Conservation (phyloP, 2,113 vertebrate species). For the Solea senegalensis region DNA sequence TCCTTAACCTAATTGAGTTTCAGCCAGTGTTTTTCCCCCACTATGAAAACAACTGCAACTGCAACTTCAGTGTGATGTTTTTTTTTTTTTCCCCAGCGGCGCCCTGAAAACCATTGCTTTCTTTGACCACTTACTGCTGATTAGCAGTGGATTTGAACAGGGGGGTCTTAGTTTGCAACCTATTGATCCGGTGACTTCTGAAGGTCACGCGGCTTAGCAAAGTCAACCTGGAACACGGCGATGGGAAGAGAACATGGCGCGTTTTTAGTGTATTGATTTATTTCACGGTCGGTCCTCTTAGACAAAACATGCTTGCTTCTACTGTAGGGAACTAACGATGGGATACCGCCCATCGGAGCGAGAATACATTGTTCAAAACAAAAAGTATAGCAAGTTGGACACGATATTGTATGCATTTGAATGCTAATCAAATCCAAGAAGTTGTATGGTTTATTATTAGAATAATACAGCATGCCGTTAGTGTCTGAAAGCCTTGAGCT, state of each 20-base stretch:
- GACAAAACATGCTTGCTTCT: conserved; percentile 28
- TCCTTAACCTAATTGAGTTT: conserved; percentile 69
- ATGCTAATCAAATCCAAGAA: conserved; percentile 3
- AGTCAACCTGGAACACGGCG: conserved; percentile 67
- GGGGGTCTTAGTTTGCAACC: conserved; percentile 58
- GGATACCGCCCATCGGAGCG: neutral
- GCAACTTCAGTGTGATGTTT: conserved; percentile 48
- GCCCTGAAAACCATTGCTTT: conserved; percentile 24
- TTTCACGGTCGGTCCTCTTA: conserved; percentile 34
- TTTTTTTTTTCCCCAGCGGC: conserved; percentile 6
- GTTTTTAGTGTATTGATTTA: conserved; percentile 74
- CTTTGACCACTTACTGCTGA: conserved; percentile 59
- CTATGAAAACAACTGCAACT: conserved; percentile 54
- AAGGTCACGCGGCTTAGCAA: conserved; percentile 71
- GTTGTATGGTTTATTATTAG: neutral
- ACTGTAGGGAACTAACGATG: conserved; percentile 4
- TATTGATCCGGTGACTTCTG: conserved; percentile 70
- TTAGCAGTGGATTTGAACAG: conserved; percentile 69
- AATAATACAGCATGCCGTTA: neutral
- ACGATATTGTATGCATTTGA: neutral
- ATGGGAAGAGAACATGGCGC: conserved; percentile 61
- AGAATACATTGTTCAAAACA: conserved; percentile 6
- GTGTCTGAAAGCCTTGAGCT: neutral
- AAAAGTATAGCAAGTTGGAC: neutral
- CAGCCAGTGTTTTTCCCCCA: conserved; percentile 52